Evolutionary conservation across 1,140 invertebrate genomes (phyloP).

Genomic region (Drosophila busckii): DNA sequence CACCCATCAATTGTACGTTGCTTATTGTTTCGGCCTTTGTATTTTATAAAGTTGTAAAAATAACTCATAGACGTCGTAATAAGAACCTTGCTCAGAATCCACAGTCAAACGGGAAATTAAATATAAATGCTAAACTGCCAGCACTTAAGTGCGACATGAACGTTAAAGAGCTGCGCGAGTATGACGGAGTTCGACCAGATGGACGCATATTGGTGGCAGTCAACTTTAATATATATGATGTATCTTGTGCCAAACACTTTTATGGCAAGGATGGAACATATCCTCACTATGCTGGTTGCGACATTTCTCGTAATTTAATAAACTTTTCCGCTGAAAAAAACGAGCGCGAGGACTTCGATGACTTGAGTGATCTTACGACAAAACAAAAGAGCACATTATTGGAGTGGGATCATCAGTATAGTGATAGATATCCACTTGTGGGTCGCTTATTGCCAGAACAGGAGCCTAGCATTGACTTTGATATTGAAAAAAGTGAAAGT

Average conservation of each 20-base stretch:
- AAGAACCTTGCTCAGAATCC: not conserved
- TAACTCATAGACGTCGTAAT: slow-evolving; percentile 11
- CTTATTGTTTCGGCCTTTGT: slow-evolving; percentile 41
- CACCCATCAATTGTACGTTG: slow-evolving; percentile 23
- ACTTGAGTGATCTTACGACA: slow-evolving; percentile 31
- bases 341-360: slow-evolving; percentile 25
- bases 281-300: slow-evolving; percentile 42
- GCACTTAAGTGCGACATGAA: slow-evolving; percentile 34
- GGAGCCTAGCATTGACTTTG: not conserved
- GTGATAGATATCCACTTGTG: slow-evolving; percentile 35
- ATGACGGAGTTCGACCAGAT: slow-evolving; percentile 34
- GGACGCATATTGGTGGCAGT: slow-evolving; percentile 46
- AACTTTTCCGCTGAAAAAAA: slow-evolving; percentile 26
- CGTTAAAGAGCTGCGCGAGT: slow-evolving; percentile 29
- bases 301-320: slow-evolving; percentile 42
- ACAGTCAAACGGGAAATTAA: not conserved
- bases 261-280: slow-evolving; percentile 43
- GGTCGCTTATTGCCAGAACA: slow-evolving; percentile 20
- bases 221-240: slow-evolving; percentile 49
- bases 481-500: not conserved
- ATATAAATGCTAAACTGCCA: not conserved
- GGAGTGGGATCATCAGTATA: slow-evolving; percentile 45
- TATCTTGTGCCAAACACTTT: slow-evolving; percentile 32
- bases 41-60: slow-evolving; percentile 38
- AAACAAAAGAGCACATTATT: slow-evolving; percentile 22